Conservation (phyloP, 2,113 vertebrate species). For the Calidris pugnax region DNA sequence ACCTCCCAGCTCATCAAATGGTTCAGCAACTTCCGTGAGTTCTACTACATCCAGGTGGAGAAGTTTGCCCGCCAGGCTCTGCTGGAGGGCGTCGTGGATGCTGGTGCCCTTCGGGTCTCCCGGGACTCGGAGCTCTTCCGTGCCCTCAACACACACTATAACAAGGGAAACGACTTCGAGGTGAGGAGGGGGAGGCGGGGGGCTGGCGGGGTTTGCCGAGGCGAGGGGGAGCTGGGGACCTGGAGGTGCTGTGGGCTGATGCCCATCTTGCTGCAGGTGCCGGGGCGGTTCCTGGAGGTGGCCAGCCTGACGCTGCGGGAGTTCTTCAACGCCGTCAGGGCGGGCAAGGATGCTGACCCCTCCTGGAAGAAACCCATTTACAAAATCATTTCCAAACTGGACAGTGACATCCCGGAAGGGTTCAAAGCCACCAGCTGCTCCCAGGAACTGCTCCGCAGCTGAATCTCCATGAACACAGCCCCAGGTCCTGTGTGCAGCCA, state of each 20-base stretch:
- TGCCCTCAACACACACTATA: constrained; percentile 92
- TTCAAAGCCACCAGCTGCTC: constrained; percentile 87
- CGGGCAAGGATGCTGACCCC: constrained; percentile 89
- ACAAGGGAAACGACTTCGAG: constrained; percentile 95
- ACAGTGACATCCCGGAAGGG: constrained; percentile 89
- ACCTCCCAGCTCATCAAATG: constrained; percentile 98
- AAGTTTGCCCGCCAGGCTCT: constrained; percentile 94
- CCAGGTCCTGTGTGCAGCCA: neutral
- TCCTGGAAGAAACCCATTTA: constrained; percentile 99
- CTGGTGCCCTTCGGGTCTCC: constrained; percentile 82
- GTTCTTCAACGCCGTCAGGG: constrained; percentile 89
- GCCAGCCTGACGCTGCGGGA: constrained; percentile 90
- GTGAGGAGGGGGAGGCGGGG: constrained; percentile 65
- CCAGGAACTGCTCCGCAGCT: constrained; percentile 66
- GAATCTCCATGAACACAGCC: neutral
- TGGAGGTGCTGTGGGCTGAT: neutral
- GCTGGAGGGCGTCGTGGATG: constrained; percentile 80
- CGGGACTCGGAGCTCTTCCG: constrained; percentile 91
- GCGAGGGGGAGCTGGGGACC: neutral
- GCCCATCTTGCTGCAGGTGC: constrained; percentile 79
- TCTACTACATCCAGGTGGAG: constrained; percentile 99
- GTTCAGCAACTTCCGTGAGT: constrained; percentile 99
- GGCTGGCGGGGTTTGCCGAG: accelerated
- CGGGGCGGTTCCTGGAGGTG: constrained; percentile 90
- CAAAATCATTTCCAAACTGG: constrained; percentile 97